phyloP scores from a whole-genome alignment of 2,888 invertebrate species.

The Mythimna impura region DNA sequence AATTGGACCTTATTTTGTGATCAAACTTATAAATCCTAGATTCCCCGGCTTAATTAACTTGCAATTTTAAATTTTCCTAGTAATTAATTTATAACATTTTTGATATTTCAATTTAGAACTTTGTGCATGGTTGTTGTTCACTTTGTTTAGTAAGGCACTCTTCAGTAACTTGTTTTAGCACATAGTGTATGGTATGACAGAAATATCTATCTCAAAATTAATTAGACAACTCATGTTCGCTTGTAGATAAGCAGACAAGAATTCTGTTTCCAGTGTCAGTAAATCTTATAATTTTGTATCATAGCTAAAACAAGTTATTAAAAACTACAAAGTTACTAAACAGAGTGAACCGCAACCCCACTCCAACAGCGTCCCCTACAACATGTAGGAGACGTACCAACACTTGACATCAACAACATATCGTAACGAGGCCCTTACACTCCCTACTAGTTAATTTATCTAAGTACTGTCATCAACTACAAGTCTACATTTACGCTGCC shows the following conservation, averaged over 20 bases:
- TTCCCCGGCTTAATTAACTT: conserved; percentile 73
- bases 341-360: conserved; percentile 48
- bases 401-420: conserved; percentile 67
- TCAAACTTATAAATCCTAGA: conserved; percentile 70
- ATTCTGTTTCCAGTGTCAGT: background rate
- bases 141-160: conserved; percentile 43
- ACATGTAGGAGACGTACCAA: conserved; percentile 49
- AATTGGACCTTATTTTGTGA: conserved; percentile 80
- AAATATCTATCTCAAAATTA: background rate
- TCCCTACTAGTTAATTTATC: conserved; percentile 74
- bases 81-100: conserved; percentile 72
- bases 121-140: conserved; percentile 69
- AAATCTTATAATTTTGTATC: background rate
- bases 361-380: conserved; percentile 45
- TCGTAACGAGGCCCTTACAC: conserved; percentile 65
- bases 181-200: background rate
- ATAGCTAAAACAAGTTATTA: conserved; percentile 16
- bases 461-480: conserved; percentile 76
- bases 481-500: conserved; percentile 61
- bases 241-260: conserved; percentile 10
- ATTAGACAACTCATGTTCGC: conserved; percentile 9
- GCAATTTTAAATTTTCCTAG: conserved; percentile 67
- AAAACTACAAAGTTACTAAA: conserved; percentile 18
- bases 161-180: conserved; percentile 3
- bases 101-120: conserved; percentile 71